These are phyloP conservation scores for Pantherophis vulpinus DNA, from an alignment of 2,797 vertebrate genomes.

Conservation along the genomic window DNA sequence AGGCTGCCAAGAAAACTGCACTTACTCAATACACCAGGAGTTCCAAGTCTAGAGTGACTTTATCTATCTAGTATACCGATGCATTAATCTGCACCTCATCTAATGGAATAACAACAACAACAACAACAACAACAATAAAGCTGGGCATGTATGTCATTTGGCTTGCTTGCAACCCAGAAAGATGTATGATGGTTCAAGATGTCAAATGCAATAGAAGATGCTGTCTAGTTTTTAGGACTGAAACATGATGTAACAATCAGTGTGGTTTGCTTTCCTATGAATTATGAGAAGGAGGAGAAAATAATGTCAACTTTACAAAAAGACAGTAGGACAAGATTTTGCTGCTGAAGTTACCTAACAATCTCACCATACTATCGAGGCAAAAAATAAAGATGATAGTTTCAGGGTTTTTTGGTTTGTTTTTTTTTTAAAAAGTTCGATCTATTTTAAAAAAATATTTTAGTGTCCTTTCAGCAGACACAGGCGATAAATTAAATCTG, in stretches of 20 bases:
- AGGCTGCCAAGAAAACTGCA: neutral
- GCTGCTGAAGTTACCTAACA: neutral
- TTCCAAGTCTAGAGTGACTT: neutral
- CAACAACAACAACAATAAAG: too few relatives aligned
- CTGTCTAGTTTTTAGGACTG: neutral
- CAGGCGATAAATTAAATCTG: neutral
- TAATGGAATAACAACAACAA: neutral
- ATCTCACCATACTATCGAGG: neutral
- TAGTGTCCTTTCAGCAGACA: neutral
- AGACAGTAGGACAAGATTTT: neutral
- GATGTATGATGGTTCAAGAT: neutral
- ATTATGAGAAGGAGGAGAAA: neutral
- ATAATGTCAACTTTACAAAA: neutral
- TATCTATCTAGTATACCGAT: neutral
- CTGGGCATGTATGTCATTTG: neutral
- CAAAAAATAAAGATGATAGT: neutral
- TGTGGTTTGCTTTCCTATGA: neutral
- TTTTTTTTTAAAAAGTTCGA: neutral
- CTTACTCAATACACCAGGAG: neutral
- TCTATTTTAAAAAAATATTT: neutral
- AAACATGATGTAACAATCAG: neutral
- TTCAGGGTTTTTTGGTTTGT: neutral
- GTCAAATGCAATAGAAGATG: neutral
- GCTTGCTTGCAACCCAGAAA: neutral
- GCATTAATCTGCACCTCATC: neutral